These are phyloP conservation scores for Apamea monoglypha DNA, from an alignment of 2,888 invertebrate species.

Conservation along the genomic window DNA sequence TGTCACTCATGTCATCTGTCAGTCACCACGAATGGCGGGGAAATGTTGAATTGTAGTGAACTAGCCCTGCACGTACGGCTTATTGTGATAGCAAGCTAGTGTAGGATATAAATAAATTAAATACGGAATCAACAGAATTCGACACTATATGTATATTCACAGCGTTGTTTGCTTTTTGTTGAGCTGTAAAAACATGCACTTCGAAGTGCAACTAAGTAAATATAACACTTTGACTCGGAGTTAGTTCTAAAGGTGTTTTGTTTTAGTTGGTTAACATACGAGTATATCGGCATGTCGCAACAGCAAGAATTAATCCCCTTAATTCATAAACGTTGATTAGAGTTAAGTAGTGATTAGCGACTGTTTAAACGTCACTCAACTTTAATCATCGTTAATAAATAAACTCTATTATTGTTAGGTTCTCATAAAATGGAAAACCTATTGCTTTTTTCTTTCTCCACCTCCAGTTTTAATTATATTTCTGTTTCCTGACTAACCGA, in stretches of 20 bases:
- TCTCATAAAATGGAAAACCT: background rate
- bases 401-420: too few species aligned
- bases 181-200: background rate
- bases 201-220: conserved; percentile 6
- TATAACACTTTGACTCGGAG: background rate
- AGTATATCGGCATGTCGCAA: conserved; percentile 16
- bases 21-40: background rate
- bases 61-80: too few species aligned
- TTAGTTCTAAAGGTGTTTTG: conserved; percentile 18
- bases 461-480: conserved; percentile 13
- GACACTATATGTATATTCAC: background rate
- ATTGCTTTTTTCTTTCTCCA: background rate
- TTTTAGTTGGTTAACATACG: conserved; percentile 20
- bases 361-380: too few species aligned
- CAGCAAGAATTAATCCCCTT: conserved; percentile 27
- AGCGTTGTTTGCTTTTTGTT: background rate
- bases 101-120: background rate
- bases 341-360: too few species aligned
- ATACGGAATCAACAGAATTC: background rate
- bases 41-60: background rate
- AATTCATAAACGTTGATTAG: too few species aligned
- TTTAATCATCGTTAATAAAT: too few species aligned
- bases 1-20: background rate
- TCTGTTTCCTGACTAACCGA: background rate
- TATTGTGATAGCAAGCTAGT: too few species aligned